Evolutionary conservation across 1,140 invertebrate genomes (phyloP).

Genomic region (Microplitis mediator): DNA sequence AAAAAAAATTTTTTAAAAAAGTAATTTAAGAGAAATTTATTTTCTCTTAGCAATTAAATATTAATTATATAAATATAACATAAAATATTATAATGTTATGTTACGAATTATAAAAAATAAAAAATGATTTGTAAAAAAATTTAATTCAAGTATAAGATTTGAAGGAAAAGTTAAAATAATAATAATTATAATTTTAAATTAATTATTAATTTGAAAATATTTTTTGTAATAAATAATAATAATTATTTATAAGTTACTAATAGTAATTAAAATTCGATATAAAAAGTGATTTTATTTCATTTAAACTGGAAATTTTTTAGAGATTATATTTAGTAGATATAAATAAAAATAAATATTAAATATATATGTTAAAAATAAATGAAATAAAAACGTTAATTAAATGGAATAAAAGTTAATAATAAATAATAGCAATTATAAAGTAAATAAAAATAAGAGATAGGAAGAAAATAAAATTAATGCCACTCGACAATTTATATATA

Average conservation of each 20-base stretch:
- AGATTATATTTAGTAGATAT: constrained; percentile 12
- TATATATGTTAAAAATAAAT: background rate
- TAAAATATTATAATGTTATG: background rate
- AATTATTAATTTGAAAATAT: background rate
- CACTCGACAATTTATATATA: constrained; percentile 62
- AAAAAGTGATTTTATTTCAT: constrained; percentile 6
- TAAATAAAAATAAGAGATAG: constrained; percentile 40
- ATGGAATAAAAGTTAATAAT: constrained; percentile 1
- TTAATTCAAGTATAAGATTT: too few relatives aligned
- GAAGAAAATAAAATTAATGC: constrained; percentile 47
- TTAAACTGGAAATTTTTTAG: background rate
- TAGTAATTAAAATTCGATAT: background rate
- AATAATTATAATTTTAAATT: constrained; percentile 4
- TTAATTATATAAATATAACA: background rate
- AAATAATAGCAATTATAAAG: constrained; percentile 11
- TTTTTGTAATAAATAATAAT: background rate
- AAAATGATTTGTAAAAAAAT: constrained; percentile 10
- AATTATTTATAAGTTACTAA: background rate
- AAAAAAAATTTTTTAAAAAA: constrained; percentile 30
- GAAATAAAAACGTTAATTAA: constrained; percentile 8
- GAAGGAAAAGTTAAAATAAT: background rate
- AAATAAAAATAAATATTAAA: background rate
- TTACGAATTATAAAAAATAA: background rate
- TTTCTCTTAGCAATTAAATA: constrained; percentile 4
- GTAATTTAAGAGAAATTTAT: constrained; percentile 18